Conservation (phyloP, 2,797 vertebrate species). For the Helicolenus hilgendorfi region DNA sequence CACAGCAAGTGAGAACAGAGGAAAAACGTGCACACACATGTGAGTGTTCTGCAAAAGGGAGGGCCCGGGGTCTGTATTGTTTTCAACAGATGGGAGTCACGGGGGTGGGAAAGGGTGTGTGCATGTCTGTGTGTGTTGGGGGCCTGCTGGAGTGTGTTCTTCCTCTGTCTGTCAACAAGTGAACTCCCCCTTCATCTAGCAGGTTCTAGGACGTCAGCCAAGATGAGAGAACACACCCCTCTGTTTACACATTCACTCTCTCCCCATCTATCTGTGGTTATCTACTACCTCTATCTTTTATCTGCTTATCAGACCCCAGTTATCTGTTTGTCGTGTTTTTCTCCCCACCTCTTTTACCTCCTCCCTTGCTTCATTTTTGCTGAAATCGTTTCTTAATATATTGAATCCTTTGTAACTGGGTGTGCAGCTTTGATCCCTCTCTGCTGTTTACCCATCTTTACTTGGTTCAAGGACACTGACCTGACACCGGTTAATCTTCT, state of each 20-base stretch:
- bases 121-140: constrained; percentile 13
- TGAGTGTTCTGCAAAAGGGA: constrained; percentile 71
- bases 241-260: constrained; percentile 59
- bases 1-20: constrained; percentile 61
- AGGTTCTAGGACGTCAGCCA: constrained; percentile 69
- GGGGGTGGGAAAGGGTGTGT: constrained; percentile 66
- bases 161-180: constrained; percentile 78
- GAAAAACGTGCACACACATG: constrained; percentile 82
- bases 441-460: constrained; percentile 27
- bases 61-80: constrained; percentile 79
- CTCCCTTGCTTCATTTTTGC: neutral
- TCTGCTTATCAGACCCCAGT: neutral
- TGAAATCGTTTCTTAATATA: neutral
- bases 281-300: neutral
- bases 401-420: neutral
- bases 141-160: constrained; percentile 66
- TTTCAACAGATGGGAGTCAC: constrained; percentile 83
- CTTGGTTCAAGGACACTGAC: constrained; percentile 55
- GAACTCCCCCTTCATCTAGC: constrained; percentile 55
- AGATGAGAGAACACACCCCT: constrained; percentile 67
- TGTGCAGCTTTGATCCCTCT: constrained; percentile 1
- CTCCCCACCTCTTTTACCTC: neutral
- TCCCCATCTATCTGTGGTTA: neutral
- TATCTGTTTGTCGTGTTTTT: neutral
- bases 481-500: constrained; percentile 48